Evolutionary conservation across 2,888 invertebrate genomes (phyloP).

Genomic region (Chironomus riparius): DNA sequence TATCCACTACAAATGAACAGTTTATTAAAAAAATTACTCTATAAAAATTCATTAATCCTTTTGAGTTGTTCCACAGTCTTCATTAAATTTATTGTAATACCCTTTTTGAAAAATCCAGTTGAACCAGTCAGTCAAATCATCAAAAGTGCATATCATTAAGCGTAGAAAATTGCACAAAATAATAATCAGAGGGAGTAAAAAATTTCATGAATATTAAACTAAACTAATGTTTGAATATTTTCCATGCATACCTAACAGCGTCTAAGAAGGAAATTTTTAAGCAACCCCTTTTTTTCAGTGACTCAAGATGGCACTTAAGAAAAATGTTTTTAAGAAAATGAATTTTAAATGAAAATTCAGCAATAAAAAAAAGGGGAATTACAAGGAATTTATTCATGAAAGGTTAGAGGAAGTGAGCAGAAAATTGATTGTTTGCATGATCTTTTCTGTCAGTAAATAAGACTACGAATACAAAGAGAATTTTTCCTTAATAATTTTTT

Average conservation of each 20-base stretch:
- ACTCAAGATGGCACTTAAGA: not conserved
- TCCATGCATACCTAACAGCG: not conserved
- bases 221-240: constrained; percentile 2
- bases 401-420: no score
- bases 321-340: constrained; percentile 20
- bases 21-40: no score
- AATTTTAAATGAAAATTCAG: constrained; percentile 23
- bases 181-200: not conserved
- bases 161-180: not conserved
- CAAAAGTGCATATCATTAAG: not conserved
- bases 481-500: constrained; percentile 1
- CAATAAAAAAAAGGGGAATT: not conserved
- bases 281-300: constrained; percentile 6
- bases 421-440: no score
- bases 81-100: no score
- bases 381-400: not conserved
- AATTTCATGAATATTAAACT: constrained; percentile 22
- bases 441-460: not conserved
- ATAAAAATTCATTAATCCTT: no score
- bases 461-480: not conserved
- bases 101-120: no score
- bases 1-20: no score
- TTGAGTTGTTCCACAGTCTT: no score
- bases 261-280: not conserved
- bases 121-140: no score